Evolutionary conservation across 2,113 vertebrate genomes (phyloP).

Genomic region (Epinephelus moara): DNA sequence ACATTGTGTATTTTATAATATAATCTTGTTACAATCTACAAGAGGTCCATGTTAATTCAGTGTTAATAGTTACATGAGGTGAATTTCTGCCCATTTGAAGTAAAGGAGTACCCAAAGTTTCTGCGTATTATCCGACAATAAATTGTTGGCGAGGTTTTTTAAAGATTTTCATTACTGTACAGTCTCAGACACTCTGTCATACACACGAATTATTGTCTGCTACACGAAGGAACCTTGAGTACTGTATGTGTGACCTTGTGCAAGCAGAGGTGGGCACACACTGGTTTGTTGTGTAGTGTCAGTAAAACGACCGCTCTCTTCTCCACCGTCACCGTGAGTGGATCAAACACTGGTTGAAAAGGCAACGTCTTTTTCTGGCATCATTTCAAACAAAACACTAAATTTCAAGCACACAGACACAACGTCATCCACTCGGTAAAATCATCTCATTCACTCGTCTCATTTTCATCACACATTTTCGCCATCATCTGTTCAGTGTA

Average conservation of each 20-base stretch:
- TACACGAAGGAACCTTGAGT: conserved; percentile 48
- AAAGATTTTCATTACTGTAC: conserved; percentile 9
- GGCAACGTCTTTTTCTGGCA: conserved; percentile 48
- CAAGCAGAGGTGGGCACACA: conserved; percentile 25
- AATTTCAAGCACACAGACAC: conserved; percentile 20
- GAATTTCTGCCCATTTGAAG: conserved; percentile 31
- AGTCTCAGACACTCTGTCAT: neutral
- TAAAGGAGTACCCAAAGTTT: conserved; percentile 42
- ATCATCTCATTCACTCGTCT: conserved; percentile 5
- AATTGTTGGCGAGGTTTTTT: conserved; percentile 13
- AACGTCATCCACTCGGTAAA: conserved; percentile 2
- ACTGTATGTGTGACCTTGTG: conserved; percentile 15
- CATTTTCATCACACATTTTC: neutral
- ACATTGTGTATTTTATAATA: conserved; percentile 52
- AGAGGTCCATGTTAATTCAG: conserved; percentile 56
- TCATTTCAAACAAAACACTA: conserved; percentile 33
- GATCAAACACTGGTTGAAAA: conserved; percentile 51
- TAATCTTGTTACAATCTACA: conserved; percentile 63
- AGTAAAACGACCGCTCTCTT: conserved; percentile 3
- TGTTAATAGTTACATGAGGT: conserved; percentile 41
- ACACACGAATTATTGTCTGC: neutral
- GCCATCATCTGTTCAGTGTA: neutral
- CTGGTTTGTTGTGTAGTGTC: conserved; percentile 20
- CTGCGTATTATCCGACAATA: conserved; percentile 23
- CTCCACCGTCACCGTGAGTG: conserved; percentile 8